Evolutionary conservation across 1,140 invertebrate genomes (phyloP).

Genomic region (Leptopilina clavipes): DNA sequence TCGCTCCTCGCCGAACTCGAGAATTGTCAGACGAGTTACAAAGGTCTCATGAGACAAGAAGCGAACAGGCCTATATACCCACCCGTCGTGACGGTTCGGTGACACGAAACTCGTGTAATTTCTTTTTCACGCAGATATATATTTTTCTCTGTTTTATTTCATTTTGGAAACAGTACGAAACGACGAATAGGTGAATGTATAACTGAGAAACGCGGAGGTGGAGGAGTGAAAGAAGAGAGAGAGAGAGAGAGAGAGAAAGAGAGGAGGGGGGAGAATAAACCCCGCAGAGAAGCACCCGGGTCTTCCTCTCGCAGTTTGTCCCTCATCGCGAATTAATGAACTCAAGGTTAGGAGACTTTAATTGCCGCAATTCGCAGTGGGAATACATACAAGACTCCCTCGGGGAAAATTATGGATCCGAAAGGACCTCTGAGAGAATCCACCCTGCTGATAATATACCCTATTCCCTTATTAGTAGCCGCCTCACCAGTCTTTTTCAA

Average conservation of each 20-base stretch:
- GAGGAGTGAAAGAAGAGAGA: slow-evolving; percentile 41
- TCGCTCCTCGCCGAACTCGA: background rate
- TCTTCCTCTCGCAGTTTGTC: slow-evolving; percentile 38
- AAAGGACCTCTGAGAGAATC: slow-evolving; percentile 22
- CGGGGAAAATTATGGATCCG: slow-evolving; percentile 34
- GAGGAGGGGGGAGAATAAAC: slow-evolving; percentile 43
- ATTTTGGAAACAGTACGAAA: slow-evolving; percentile 17
- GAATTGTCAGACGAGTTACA: slow-evolving; percentile 34
- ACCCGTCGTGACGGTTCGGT: slow-evolving; percentile 57
- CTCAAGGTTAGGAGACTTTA: slow-evolving; percentile 58
- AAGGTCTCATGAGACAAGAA: slow-evolving; percentile 29
- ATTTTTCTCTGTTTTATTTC: slow-evolving; percentile 43
- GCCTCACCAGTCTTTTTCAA: background rate
- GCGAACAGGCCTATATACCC: slow-evolving; percentile 39
- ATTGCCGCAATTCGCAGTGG: slow-evolving; percentile 58
- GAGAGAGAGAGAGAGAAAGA: slow-evolving; percentile 43
- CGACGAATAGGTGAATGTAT: slow-evolving; percentile 13
- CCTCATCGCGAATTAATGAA: slow-evolving; percentile 62
- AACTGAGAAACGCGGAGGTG: slow-evolving; percentile 21
- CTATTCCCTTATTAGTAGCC: slow-evolving; percentile 27
- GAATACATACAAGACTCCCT: slow-evolving; percentile 45
- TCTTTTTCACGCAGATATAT: slow-evolving; percentile 45
- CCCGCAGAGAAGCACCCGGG: slow-evolving; percentile 52
- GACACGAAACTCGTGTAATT: slow-evolving; percentile 52
- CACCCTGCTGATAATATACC: slow-evolving; percentile 30